phyloP scores from a whole-genome alignment of 1,140 invertebrate species.

The Stratiolaelaps scimitus region DNA sequence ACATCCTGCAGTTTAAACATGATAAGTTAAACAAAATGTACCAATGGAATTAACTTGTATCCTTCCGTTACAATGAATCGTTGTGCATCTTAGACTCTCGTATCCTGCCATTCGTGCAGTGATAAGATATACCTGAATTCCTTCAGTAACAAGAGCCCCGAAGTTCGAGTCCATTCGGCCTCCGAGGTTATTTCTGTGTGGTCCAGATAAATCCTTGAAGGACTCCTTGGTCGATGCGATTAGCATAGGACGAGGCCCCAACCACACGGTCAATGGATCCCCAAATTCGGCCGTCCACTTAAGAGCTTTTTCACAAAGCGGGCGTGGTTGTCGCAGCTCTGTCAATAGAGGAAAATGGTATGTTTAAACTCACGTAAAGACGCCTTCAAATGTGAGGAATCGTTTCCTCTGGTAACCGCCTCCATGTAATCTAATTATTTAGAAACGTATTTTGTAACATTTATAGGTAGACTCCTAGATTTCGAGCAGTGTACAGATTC shows the following conservation, averaged over 20 bases:
- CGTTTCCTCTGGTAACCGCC: too few relatives aligned
- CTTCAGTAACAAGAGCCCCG: neutral
- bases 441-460: too few relatives aligned
- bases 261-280: conserved; percentile 9
- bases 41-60: too few relatives aligned
- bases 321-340: neutral
- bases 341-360: too few relatives aligned
- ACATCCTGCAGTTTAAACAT: neutral
- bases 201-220: conserved; percentile 11
- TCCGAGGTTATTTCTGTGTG: neutral
- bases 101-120: too few relatives aligned
- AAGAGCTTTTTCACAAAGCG: neutral
- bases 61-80: too few relatives aligned
- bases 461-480: too few relatives aligned
- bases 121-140: neutral
- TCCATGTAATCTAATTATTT: too few relatives aligned
- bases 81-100: too few relatives aligned
- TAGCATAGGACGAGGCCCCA: neutral
- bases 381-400: too few relatives aligned
- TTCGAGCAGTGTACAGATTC: too few relatives aligned
- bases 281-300: neutral
- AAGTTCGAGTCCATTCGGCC: neutral
- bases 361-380: too few relatives aligned
- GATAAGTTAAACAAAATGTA: neutral
- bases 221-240: conserved; percentile 2